phyloP scores from a whole-genome alignment of 2,113 vertebrate species.

The Haplochromis burtoni region DNA sequence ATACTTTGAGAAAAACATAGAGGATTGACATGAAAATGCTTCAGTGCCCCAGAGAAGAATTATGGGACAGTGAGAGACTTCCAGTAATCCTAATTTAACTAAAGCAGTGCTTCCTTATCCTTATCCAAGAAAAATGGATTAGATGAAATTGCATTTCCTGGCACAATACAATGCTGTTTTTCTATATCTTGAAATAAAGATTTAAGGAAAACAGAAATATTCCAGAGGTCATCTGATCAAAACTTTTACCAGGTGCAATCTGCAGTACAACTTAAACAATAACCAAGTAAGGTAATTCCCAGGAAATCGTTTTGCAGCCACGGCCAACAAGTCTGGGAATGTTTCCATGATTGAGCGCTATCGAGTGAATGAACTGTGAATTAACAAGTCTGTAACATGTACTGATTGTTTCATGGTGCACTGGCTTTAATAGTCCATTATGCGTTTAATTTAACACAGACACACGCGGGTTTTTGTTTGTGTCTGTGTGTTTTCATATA shows the following conservation, averaged over 20 bases:
- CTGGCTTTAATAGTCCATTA: conserved; percentile 51
- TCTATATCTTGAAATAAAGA: background rate
- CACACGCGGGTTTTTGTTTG: background rate
- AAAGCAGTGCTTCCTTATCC: background rate
- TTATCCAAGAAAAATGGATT: background rate
- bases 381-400: conserved; percentile 43
- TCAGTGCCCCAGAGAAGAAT: background rate
- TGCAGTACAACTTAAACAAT: background rate
- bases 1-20: background rate
- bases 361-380: conserved; percentile 25
- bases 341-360: conserved; percentile 22
- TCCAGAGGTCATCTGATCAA: background rate
- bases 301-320: background rate
- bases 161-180: background rate
- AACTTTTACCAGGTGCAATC: background rate
- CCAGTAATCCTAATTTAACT: background rate
- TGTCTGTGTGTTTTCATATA: background rate
- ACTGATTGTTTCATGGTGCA: conserved; percentile 55
- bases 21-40: background rate
- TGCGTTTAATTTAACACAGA: conserved; percentile 16
- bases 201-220: background rate
- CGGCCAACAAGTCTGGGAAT: background rate
- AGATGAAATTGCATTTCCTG: background rate
- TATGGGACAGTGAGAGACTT: background rate
- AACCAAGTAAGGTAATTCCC: background rate